Evolutionary conservation across 2,797 vertebrate genomes (phyloP).

Genomic region (Siniperca obscura): DNA sequence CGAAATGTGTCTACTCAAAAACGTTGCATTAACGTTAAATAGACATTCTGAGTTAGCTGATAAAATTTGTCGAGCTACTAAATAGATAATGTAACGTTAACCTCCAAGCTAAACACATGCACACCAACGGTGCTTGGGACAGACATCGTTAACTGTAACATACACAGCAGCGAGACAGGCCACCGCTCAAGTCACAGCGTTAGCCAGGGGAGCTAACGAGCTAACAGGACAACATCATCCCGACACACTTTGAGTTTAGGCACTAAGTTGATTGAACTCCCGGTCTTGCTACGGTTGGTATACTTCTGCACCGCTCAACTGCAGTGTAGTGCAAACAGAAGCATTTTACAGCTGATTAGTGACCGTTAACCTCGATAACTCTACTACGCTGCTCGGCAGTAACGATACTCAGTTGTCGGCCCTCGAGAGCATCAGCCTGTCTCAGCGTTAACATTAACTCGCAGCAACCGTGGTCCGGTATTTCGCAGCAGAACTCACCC

Average conservation of each 20-base stretch:
- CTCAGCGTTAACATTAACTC: constrained; percentile 60
- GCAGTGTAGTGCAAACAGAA: not conserved
- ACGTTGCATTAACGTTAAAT: not conserved
- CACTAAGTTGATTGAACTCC: constrained; percentile 64
- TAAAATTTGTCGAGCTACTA: not conserved
- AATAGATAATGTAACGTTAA: constrained; percentile 3
- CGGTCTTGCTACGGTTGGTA: not conserved
- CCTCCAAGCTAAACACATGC: not conserved
- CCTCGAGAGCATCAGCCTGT: constrained; percentile 79
- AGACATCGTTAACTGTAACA: constrained; percentile 39
- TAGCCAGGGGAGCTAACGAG: constrained; percentile 76
- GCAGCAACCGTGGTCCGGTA: constrained; percentile 17
- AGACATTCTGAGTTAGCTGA: rapidly evolving
- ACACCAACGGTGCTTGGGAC: constrained; percentile 50
- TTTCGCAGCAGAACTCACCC: constrained; percentile 84
- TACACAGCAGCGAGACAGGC: constrained; percentile 69
- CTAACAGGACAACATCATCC: constrained; percentile 77
- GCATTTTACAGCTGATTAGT: not conserved
- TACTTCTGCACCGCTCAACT: not conserved
- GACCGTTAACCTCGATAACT: constrained; percentile 49
- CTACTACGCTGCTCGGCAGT: constrained; percentile 58
- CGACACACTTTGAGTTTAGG: constrained; percentile 57
- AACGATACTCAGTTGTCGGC: constrained; percentile 73
- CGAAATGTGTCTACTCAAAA: not conserved
- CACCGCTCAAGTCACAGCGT: constrained; percentile 69